phyloP scores from a whole-genome alignment of 2,113 vertebrate genomes.

The Mola mola region DNA sequence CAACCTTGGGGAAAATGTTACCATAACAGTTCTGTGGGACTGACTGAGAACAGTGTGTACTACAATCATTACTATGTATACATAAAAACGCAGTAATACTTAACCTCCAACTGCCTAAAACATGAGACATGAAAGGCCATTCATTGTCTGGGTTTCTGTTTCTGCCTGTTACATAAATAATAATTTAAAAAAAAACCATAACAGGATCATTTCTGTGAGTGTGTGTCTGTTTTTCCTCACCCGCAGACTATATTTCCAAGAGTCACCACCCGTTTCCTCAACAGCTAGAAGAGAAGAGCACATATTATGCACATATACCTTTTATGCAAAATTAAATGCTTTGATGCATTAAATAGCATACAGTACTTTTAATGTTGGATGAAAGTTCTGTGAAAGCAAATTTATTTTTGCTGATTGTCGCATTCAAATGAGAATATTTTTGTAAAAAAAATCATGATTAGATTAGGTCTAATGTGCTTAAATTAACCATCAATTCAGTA shows the following conservation, averaged over 20 bases:
- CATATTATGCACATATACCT: background rate
- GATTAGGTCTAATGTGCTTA: too few relatives aligned
- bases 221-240: conserved; percentile 80
- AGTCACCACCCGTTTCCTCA: conserved; percentile 97
- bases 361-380: background rate
- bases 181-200: background rate
- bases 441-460: background rate
- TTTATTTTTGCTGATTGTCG: background rate
- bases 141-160: background rate
- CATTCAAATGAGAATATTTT: background rate
- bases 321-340: background rate
- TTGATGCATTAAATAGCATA: background rate
- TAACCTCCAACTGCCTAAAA: background rate
- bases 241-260: conserved; percentile 98
- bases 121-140: background rate
- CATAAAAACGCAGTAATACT: background rate
- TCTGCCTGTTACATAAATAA: too few relatives aligned
- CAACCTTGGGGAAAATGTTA: too few relatives aligned
- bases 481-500: too few relatives aligned
- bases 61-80: background rate
- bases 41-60: background rate
- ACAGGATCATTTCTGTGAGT: background rate
- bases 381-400: background rate
- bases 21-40: too few relatives aligned
- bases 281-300: conserved; percentile 77